Percentiles rank a stretch among this genome's conserved stretches.
Evolutionary conservation across 2,888 invertebrate genomes (phyloP).

Genomic region (Acrobasis consociella): DNA sequence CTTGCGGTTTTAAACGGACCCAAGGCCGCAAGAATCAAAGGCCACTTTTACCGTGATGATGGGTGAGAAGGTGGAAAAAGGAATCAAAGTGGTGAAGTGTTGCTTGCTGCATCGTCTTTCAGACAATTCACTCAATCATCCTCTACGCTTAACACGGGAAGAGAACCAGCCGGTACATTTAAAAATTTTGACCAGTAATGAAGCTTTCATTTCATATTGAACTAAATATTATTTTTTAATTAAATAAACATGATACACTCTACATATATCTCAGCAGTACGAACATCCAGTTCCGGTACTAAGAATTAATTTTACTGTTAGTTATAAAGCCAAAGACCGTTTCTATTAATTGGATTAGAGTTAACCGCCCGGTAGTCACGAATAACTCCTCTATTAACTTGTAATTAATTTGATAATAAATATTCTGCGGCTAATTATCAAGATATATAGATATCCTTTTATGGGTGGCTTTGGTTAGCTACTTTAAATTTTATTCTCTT

Average conservation of each 20-base stretch:
- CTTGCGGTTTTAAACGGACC: too few species aligned
- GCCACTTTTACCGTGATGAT: background rate
- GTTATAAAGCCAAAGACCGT: conserved; percentile 3
- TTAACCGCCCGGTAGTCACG: conserved; percentile 10
- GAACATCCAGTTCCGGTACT: background rate
- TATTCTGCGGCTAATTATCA: background rate
- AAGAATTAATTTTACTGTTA: conserved; percentile 2
- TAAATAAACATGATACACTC: background rate
- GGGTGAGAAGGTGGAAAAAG: background rate
- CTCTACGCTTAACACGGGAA: too few species aligned
- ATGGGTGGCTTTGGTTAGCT: background rate
- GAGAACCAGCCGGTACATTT: too few species aligned
- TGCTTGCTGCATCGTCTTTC: background rate
- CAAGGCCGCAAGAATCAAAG: too few species aligned
- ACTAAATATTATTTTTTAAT: too few species aligned
- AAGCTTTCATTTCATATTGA: too few species aligned
- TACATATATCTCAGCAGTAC: background rate
- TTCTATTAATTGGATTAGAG: conserved; percentile 12
- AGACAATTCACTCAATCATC: too few species aligned
- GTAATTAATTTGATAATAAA: conserved; percentile 11
- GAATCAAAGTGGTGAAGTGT: background rate
- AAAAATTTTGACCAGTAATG: too few species aligned
- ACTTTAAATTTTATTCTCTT: too few species aligned
- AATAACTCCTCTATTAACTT: conserved; percentile 6
- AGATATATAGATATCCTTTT: background rate